Conservation (phyloP, 1,140 invertebrate genomes). For the Pararge aegeria region DNA sequence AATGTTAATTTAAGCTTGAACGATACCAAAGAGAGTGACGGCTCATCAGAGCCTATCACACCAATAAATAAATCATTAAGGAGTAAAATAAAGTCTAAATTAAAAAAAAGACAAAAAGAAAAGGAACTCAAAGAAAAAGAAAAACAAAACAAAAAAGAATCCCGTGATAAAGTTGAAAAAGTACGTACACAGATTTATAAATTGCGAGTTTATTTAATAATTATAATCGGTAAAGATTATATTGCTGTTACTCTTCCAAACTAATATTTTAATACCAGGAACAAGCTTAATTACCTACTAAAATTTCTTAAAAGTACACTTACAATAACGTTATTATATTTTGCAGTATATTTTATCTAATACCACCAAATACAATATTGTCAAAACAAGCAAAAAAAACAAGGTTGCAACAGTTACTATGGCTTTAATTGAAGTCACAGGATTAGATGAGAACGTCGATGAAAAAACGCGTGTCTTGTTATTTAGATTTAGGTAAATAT, state of each 20-base stretch:
- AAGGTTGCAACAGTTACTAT: slow-evolving; percentile 62
- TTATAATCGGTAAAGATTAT: no score
- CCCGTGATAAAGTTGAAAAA: slow-evolving; percentile 53
- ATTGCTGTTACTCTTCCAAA: no score
- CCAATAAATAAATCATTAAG: slow-evolving; percentile 43
- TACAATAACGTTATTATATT: slow-evolving; percentile 10
- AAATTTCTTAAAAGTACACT: background rate
- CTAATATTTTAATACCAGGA: no score
- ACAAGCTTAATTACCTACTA: no score
- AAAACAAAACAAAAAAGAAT: slow-evolving; percentile 37
- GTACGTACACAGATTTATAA: slow-evolving; percentile 38
- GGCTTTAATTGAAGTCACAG: slow-evolving; percentile 59
- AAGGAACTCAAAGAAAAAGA: slow-evolving; percentile 42
- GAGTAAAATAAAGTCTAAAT: slow-evolving; percentile 46
- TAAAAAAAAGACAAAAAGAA: slow-evolving; percentile 42
- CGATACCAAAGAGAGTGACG: slow-evolving; percentile 49
- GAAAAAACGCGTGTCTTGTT: slow-evolving; percentile 47
- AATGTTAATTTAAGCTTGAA: slow-evolving; percentile 46
- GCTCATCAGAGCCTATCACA: slow-evolving; percentile 36
- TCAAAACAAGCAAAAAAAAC: slow-evolving; percentile 41
- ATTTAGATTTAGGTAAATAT: slow-evolving; percentile 54
- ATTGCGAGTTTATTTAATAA: no score
- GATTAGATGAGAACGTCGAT: slow-evolving; percentile 43
- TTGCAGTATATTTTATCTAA: slow-evolving; percentile 64
- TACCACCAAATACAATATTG: slow-evolving; percentile 41